A percentile compares a stretch with the other conserved stretches of the same genome.
phyloP scores from a whole-genome alignment of 2,888 invertebrate genomes.

The Tetragonisca angustula region DNA sequence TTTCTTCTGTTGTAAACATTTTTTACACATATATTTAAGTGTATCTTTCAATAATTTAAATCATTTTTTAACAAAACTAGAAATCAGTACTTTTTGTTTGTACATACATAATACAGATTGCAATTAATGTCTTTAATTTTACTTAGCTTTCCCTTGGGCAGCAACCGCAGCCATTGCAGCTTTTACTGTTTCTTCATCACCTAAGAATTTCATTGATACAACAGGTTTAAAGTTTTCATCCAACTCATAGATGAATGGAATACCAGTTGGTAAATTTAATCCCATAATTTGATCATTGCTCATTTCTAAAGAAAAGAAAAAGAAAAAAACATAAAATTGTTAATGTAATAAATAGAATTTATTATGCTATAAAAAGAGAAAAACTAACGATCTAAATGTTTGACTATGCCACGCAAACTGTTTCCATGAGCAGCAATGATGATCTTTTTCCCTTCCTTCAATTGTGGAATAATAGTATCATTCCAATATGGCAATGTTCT shows the following conservation, averaged over 20 bases:
- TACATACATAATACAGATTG: not conserved
- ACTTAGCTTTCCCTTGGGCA: slow-evolving; percentile 87
- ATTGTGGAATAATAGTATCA: slow-evolving; percentile 91
- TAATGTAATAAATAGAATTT: not conserved
- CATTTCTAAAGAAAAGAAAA: slow-evolving; percentile 84
- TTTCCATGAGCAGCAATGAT: slow-evolving; percentile 95
- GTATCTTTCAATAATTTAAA: slow-evolving; percentile 2
- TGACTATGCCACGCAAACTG: slow-evolving; percentile 93
- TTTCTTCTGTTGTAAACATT: not conserved
- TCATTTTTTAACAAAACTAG: slow-evolving; percentile 31
- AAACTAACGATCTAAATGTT: slow-evolving; percentile 91
- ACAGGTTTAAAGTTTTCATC: slow-evolving; percentile 86
- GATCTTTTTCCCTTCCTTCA: slow-evolving; percentile 91
- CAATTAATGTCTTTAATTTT: slow-evolving; percentile 59
- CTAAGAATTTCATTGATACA: slow-evolving; percentile 87
- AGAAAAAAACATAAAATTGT: not conserved
- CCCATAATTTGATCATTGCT: slow-evolving; percentile 86
- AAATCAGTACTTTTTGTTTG: slow-evolving; percentile 28
- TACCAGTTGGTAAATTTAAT: slow-evolving; percentile 87
- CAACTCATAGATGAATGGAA: slow-evolving; percentile 87
- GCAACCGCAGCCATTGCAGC: slow-evolving; percentile 85
- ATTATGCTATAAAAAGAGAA: not conserved
- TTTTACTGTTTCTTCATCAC: slow-evolving; percentile 87
- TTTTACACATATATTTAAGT: not conserved
- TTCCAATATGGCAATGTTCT: slow-evolving; percentile 95